Evolutionary conservation across 2,797 vertebrate species (phyloP).

Genomic region (Buphagus erythrorhynchus): DNA sequence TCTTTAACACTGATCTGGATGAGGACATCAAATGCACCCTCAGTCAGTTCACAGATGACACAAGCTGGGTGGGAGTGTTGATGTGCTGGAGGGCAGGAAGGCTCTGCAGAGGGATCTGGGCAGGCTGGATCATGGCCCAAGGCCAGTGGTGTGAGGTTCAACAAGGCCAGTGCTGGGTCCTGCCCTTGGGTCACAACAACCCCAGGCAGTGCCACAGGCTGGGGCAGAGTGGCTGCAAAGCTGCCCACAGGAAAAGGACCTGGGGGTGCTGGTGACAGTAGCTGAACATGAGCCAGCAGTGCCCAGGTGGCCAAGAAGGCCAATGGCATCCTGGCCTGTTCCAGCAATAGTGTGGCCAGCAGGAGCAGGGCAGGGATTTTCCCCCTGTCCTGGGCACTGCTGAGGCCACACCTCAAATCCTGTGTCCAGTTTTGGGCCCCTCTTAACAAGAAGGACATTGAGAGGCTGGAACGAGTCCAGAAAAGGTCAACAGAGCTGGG

Average conservation of each 20-base stretch:
- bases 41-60: not conserved
- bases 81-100: not conserved
- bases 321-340: not conserved
- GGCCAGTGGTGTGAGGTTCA: not conserved
- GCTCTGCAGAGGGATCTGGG: not conserved
- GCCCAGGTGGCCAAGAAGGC: not conserved
- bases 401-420: not conserved
- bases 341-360: not conserved
- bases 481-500: not conserved
- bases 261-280: not conserved
- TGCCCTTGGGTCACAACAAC: not conserved
- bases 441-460: not conserved
- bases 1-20: not conserved
- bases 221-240: not conserved
- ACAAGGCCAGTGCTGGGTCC: not conserved
- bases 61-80: accelerated
- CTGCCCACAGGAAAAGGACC: not conserved
- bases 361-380: not conserved
- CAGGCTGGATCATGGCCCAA: not conserved
- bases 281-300: not conserved
- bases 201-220: not conserved
- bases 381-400: accelerated
- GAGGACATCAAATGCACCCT: accelerated
- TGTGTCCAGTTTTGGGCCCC: not conserved
- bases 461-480: not conserved